Base-by-base conservation (phyloP, 2,113 vertebrate species). In the Lamprologus ornatipinnis region DNA sequence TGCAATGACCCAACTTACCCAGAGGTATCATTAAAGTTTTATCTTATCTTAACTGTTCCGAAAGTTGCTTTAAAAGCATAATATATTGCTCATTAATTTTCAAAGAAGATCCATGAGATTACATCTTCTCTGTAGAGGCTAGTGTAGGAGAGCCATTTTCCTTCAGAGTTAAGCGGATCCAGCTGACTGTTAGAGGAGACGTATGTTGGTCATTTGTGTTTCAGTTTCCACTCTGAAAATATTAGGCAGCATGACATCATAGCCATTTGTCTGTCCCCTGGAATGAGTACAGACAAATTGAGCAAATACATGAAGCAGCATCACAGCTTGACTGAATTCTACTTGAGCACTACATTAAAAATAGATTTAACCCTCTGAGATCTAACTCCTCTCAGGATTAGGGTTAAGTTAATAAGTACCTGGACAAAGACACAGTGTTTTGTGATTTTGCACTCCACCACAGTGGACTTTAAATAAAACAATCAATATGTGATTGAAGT, bases 61-160 rank as follows among this genome's bases (percentile, higher is more conserved):
- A 83, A 90, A 87, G 78, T 79, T 91, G 90, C 85, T 84, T 88
- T 88, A 78, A 86, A 83, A 87, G 82, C 51, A 55, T 28, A 84
- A 89, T 79, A 19, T 88, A 82, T 40, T 28, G 55, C 84, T 80
- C 28, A 53, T 88, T 84, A 23, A 89, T 86, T 86, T 84, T 31
- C 9, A 82, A 86, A 85, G 63, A 42, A 90, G 90, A 86, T 45
- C 49, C 84, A 81, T 1, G 2, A 84, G 78, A 90, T 87, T 87
- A 86, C 54, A 19, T 85, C 3, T 17, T 84, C 11, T 73, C 49
- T 80, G 26, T 6, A 6, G 79, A 82, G 79, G 75, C 12, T 31
- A 9, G 26, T 37, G 53, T 6, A 26, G 60, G 68, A 26, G 82
- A 75, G 40, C 80, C 80, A 79, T 79, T 85, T 88, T 80, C 53